Percentiles rank a stretch among this genome's conserved stretches.
phyloP scores from a whole-genome alignment of 2,888 invertebrate species.

The Dione juno region DNA sequence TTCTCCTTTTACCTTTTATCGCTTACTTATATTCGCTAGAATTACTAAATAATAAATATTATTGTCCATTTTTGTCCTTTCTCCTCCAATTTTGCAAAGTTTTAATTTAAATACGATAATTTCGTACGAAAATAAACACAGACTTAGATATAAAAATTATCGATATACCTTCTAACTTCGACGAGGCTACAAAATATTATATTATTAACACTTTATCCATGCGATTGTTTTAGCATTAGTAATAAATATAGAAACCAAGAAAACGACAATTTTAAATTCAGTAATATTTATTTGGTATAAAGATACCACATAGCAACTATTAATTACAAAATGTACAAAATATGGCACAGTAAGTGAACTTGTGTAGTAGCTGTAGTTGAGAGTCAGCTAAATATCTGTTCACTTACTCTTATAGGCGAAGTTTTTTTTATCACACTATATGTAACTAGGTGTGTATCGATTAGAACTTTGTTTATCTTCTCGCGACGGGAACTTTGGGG shows the following conservation, averaged over 20 bases:
- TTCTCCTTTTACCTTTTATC: too few relatives aligned
- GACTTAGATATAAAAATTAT: too few relatives aligned
- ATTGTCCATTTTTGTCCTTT: too few relatives aligned
- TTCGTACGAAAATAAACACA: too few relatives aligned
- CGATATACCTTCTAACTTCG: too few relatives aligned
- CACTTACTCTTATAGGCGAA: not conserved
- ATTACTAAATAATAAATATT: too few relatives aligned
- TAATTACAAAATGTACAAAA: constrained; percentile 3
- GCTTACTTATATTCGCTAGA: too few relatives aligned
- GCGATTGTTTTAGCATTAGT: too few relatives aligned
- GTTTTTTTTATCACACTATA: not conserved
- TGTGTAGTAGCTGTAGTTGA: not conserved
- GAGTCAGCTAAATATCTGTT: not conserved
- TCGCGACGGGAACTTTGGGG: constrained; percentile 68
- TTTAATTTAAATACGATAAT: too few relatives aligned
- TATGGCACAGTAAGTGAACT: not conserved
- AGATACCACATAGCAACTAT: constrained; percentile 3
- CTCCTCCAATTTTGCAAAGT: too few relatives aligned
- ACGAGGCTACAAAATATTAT: too few relatives aligned
- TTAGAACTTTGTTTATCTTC: constrained; percentile 2
- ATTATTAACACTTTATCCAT: too few relatives aligned
- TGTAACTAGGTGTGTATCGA: not conserved
- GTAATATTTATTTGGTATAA: constrained; percentile 2
- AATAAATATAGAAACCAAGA: not conserved
- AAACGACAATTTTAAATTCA: not conserved